phyloP scores from a whole-genome alignment of 2,113 vertebrate species.

The Pycnonotus jocosus region DNA sequence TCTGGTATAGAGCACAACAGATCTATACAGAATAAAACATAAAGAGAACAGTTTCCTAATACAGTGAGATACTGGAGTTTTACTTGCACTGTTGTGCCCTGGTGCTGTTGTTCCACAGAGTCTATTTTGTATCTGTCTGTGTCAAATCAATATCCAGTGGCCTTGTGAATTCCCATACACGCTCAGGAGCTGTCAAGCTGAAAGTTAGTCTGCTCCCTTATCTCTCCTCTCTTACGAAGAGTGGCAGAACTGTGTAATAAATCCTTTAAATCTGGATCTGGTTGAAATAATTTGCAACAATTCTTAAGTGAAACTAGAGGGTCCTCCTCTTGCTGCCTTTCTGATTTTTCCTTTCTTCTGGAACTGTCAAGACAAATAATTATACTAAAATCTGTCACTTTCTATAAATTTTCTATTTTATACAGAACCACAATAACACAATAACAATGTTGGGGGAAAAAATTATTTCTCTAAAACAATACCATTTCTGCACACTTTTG shows the following conservation, averaged over 20 bases:
- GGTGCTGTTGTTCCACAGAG: not conserved
- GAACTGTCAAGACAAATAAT: not conserved
- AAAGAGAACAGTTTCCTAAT: not conserved
- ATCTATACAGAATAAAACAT: not conserved
- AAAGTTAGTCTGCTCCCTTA: not conserved
- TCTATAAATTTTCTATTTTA: not conserved
- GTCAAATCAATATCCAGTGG: not conserved
- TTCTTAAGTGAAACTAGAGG: not conserved
- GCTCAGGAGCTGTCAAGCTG: not conserved
- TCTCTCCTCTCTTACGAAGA: not conserved
- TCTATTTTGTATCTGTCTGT: not conserved
- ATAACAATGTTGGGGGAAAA: accelerated
- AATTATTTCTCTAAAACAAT: not conserved
- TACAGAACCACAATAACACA: not conserved
- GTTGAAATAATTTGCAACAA: not conserved
- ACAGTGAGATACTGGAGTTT: not conserved
- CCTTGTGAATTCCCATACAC: not conserved
- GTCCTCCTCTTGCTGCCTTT: not conserved
- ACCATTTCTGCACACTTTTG: not conserved
- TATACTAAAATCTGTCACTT: not conserved
- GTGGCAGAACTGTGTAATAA: not conserved
- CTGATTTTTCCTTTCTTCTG: not conserved
- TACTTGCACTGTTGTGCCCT: not conserved
- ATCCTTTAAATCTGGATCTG: not conserved
- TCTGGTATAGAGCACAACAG: not conserved